A percentile compares a stretch with the other conserved stretches of the same genome.
These are phyloP conservation scores for Dipodomys ordii DNA, from an alignment of 2,113 vertebrate genomes.

Conservation along the genomic window DNA sequence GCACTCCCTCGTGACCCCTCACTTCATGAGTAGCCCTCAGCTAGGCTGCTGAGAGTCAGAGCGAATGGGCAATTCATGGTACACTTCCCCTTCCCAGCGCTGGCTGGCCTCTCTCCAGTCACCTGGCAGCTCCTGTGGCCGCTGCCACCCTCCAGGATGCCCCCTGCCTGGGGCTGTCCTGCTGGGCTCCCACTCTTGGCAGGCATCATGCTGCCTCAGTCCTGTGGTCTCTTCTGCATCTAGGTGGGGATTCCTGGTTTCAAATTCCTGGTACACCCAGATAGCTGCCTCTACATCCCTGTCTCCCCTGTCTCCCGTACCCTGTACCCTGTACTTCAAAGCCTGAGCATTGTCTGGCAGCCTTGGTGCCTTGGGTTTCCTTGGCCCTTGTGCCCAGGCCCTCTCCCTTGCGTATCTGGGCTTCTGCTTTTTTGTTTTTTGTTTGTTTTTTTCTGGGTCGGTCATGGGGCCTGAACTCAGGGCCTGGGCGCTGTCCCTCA, in stretches of 20 bases:
- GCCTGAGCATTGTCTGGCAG: accelerated
- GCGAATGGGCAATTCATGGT: neutral
- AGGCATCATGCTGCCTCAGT: neutral
- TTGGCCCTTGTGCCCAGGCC: neutral
- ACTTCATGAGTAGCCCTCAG: neutral
- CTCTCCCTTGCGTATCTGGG: neutral
- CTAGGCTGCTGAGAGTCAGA: neutral
- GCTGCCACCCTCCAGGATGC: neutral
- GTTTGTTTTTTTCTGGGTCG: too few relatives aligned
- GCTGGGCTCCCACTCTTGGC: neutral
- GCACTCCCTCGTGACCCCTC: neutral
- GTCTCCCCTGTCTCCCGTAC: neutral
- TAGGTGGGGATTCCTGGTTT: neutral
- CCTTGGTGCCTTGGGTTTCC: neutral
- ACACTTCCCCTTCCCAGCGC: neutral
- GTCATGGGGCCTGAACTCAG: too few relatives aligned
- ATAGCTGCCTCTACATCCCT: neutral
- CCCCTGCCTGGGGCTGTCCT: neutral
- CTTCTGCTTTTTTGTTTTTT: too few relatives aligned
- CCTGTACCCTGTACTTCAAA: neutral
- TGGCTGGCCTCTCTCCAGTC: neutral
- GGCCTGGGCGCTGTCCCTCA: too few relatives aligned
- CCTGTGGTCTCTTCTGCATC: neutral
- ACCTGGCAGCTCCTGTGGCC: neutral
- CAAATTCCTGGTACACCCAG: neutral